Evolutionary conservation across 2,113 vertebrate species (phyloP).

Genomic region (Anas platyrhynchos): DNA sequence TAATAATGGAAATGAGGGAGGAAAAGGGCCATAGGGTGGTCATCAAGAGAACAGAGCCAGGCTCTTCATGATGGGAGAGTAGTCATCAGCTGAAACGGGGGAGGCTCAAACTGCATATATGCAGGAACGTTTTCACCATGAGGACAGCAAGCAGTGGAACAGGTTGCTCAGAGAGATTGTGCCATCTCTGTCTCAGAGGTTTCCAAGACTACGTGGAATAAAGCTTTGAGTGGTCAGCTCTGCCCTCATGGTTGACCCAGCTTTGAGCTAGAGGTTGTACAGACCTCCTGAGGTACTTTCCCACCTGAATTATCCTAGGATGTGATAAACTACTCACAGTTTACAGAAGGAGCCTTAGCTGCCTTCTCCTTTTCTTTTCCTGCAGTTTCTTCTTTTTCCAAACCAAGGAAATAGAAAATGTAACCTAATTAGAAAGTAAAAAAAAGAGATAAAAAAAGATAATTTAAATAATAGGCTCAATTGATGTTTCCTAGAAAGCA

Average conservation of each 20-base stretch:
- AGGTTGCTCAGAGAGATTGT: background rate
- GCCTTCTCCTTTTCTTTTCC: background rate
- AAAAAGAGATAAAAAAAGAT: background rate
- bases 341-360: background rate
- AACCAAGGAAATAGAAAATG: background rate
- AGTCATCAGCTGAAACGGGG: background rate
- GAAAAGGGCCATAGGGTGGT: background rate
- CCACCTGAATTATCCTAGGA: background rate
- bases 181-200: background rate
- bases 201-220: background rate
- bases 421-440: background rate
- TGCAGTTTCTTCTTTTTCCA: background rate
- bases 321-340: background rate
- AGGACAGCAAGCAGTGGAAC: background rate
- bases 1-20: background rate
- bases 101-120: background rate
- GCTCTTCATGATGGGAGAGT: background rate
- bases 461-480: background rate
- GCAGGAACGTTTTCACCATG: accelerated
- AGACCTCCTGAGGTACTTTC: background rate
- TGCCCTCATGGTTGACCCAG: background rate
- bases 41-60: background rate
- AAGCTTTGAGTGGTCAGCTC: background rate
- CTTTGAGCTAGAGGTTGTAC: background rate
- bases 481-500: background rate